These are phyloP conservation scores for Macaca fascicularis DNA, from an alignment of 2,113 vertebrate species.

Conservation along the genomic window T2T-MFA8v1.1 NC_088376.1:160680001-160680500, in stretches of 20 bases:
- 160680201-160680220: background rate
- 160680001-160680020: constrained; percentile 79
- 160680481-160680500: constrained; percentile 75
- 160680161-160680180: background rate
- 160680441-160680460: constrained; percentile 48
- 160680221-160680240: background rate
- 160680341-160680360: background rate
- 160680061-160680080: background rate
- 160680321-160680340: background rate
- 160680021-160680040: background rate
- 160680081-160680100: background rate
- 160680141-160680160: background rate
- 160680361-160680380: background rate
- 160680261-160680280: background rate
- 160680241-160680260: constrained; percentile 4
- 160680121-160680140: background rate
- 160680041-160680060: background rate
- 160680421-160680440: constrained; percentile 84
- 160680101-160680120: background rate
- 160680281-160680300: background rate
- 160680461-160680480: constrained; percentile 71
- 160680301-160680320: background rate
- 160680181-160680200: background rate
- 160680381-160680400: background rate
- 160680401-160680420: background rate